phyloP scores from a whole-genome alignment of 2,797 vertebrate genomes.

The Premnoplex brunnescens region DNA sequence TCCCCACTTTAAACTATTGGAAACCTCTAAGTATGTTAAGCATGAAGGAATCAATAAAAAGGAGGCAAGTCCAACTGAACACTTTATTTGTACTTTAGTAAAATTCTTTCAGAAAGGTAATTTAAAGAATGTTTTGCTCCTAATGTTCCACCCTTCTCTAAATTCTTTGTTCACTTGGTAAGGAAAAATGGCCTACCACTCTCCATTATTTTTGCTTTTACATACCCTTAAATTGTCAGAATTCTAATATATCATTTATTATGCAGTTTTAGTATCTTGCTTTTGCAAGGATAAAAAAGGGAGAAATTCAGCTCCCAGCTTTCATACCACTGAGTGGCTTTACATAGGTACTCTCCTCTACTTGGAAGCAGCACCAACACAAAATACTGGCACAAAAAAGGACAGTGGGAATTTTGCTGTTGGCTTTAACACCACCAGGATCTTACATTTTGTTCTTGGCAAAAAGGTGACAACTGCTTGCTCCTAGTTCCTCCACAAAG shows the following conservation, averaged over 20 bases:
- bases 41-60: not conserved
- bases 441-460: not conserved
- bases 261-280: not conserved
- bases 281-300: not conserved
- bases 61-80: not conserved
- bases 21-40: not conserved
- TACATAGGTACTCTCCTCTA: not conserved
- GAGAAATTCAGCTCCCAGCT: not conserved
- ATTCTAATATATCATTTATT: not conserved
- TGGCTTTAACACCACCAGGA: not conserved
- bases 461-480: not conserved
- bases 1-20: not conserved
- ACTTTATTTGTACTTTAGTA: not conserved
- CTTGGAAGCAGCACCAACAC: not conserved
- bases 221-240: not conserved
- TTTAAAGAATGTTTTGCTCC: not conserved
- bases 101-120: not conserved
- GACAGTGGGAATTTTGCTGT: not conserved
- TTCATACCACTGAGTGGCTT: not conserved
- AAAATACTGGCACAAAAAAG: not conserved
- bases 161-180: not conserved
- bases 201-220: not conserved
- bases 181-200: not conserved
- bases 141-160: not conserved
- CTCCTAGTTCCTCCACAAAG: not conserved